Evolutionary conservation across 2,797 vertebrate genomes (phyloP), one percentile per base, ranked within the genome.

Genomic region (Tragopan temminckii): DNA sequence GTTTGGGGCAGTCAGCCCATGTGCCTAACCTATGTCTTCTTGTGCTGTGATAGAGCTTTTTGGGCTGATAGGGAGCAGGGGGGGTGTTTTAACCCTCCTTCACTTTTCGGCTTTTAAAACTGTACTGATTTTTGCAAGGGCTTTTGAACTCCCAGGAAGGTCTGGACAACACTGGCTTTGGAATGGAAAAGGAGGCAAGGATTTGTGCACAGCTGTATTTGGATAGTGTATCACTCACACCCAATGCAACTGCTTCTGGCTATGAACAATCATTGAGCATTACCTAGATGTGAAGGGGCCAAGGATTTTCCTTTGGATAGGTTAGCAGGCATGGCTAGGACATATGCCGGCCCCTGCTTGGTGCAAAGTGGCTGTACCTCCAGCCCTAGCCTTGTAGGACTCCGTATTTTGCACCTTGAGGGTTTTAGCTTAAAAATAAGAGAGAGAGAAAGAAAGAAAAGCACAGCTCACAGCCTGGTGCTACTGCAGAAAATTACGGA

Each of bases 1-100:
- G 85, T 97, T 98, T 97, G 96, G 95, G 95, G 97, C 95, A 97
- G 96, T 96, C 91, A 89, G 85, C 96, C 83, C 3, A 3, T 88
- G 84, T 82, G 92, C 93, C 97, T 94, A 97, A 96, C 69, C 40
- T 1, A 0, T 38, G 29, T 61, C 59, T 15, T 48, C 3, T 10
- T 31, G 25, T 14, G 11, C 13, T 0, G 0, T 16, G 27, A 64
- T 27, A 40, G 67, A 74, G 64, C 25, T 18, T 64, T 18, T 62
- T 10, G 42, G 8, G 9, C 11, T 5, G 29, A 8, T n/a, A 17
- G 25, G 15, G 58, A 25, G 13, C 23, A 72, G n/a, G 7, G 4
- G 4, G 11, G 4, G 1, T 7, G 4, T 25, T 80, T 81, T 62
- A 85, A 38, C 7, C 11, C 23, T 58, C 72, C 66, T 70, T 78